A percentile compares a stretch with the other conserved stretches of the same genome.
phyloP scores from a whole-genome alignment of 2,888 invertebrate species.

The Aphidoletes aphidimyza region DNA sequence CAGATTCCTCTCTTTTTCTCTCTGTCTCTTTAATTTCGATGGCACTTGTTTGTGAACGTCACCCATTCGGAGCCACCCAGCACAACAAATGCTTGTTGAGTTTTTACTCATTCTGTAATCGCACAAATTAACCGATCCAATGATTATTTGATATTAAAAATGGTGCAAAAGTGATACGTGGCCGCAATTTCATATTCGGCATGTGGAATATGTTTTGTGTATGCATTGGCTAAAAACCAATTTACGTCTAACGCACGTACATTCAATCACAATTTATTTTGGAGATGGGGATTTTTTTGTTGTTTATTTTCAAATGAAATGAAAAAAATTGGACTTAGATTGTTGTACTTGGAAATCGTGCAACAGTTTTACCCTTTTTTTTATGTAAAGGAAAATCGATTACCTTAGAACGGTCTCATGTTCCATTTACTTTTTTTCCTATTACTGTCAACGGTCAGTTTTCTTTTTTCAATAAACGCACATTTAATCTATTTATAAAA shows the following conservation, averaged over 20 bases:
- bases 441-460: too few species aligned
- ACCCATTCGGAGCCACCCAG: background rate
- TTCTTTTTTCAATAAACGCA: too few species aligned
- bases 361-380: background rate
- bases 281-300: too few species aligned
- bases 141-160: background rate
- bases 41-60: too few species aligned
- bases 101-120: background rate
- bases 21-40: too few species aligned
- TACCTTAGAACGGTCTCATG: too few species aligned
- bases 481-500: too few species aligned
- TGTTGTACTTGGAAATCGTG: background rate
- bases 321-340: background rate
- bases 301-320: background rate
- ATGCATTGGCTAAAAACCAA: background rate
- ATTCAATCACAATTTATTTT: too few species aligned
- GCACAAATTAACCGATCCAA: background rate
- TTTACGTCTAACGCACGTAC: background rate
- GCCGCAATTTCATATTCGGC: background rate
- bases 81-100: background rate
- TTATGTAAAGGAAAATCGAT: too few species aligned
- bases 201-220: background rate
- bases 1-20: background rate
- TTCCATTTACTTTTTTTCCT: too few species aligned
- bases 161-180: background rate